Conservation (phyloP, 2,888 invertebrate genomes). For the Rosalia funebris region DNA sequence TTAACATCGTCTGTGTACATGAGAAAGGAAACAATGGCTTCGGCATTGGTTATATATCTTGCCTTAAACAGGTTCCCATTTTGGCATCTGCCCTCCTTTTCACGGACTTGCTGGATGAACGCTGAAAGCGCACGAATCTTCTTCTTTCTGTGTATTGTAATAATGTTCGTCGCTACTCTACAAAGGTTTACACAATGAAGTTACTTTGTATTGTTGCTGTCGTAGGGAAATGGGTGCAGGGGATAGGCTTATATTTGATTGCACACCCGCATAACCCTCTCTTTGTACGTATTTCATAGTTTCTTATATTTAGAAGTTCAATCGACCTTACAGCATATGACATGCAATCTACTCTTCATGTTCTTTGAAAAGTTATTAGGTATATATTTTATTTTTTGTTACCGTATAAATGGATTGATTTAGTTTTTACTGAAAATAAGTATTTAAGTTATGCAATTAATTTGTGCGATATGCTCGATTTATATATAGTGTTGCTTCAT, state of each 20-base stretch:
- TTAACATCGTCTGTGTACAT: too few relatives aligned
- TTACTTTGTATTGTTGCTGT: constrained; percentile 19
- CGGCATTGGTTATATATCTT: constrained; percentile 24
- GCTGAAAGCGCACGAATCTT: constrained; percentile 7
- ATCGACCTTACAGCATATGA: too few relatives aligned
- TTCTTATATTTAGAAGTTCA: too few relatives aligned
- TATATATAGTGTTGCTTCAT: too few relatives aligned
- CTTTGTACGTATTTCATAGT: too few relatives aligned
- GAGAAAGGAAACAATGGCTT: constrained; percentile 22
- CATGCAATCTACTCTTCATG: too few relatives aligned
- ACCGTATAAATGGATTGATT: too few relatives aligned
- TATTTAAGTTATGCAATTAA: too few relatives aligned
- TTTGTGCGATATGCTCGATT: too few relatives aligned
- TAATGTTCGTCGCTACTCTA: constrained; percentile 2
- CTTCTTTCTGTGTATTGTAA: constrained; percentile 14
- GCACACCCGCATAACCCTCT: neutral
- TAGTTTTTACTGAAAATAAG: too few relatives aligned
- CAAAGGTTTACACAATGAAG: constrained; percentile 12
- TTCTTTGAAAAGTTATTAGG: too few relatives aligned
- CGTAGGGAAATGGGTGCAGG: neutral
- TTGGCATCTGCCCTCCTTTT: constrained; percentile 10
- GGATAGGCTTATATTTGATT: neutral
- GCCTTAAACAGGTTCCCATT: constrained; percentile 25
- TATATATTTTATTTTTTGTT: too few relatives aligned
- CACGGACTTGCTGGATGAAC: neutral